Evolutionary conservation across 2,113 vertebrate genomes (phyloP).

Genomic region (Rutilus rutilus): DNA sequence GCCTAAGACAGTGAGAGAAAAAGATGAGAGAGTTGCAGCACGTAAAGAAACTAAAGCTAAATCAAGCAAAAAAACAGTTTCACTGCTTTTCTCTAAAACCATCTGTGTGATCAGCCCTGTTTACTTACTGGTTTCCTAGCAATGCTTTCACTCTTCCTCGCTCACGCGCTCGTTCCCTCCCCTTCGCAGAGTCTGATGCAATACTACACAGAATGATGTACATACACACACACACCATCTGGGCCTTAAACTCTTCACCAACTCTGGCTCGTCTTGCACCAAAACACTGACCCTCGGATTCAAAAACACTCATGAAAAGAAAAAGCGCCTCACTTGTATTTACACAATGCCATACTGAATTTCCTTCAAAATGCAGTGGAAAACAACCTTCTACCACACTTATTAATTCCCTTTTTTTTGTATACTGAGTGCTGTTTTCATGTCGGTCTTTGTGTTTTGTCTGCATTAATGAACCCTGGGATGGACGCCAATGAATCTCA

Average conservation of each 20-base stretch:
- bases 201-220: constrained; percentile 57
- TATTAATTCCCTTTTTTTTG: neutral
- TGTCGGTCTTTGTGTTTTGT: neutral
- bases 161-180: constrained; percentile 1
- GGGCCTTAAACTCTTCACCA: constrained; percentile 1
- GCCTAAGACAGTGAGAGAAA: neutral
- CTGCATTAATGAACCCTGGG: neutral
- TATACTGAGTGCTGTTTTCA: neutral
- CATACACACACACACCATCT: constrained; percentile 46
- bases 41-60: constrained; percentile 38
- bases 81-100: constrained; percentile 37
- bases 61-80: constrained; percentile 33
- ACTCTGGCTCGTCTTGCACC: constrained; percentile 6
- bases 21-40: neutral
- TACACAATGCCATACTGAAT: neutral
- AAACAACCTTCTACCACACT: neutral
- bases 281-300: constrained; percentile 1
- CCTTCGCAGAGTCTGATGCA: constrained; percentile 58
- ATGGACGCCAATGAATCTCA: neutral
- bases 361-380: neutral
- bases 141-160: constrained; percentile 46
- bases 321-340: neutral
- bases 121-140: constrained; percentile 59
- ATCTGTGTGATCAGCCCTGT: constrained; percentile 52
- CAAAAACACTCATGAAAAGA: constrained; percentile 14